Percentiles rank a stretch among this genome's conserved stretches.
These are phyloP conservation scores for Steinernema carpocapsae DNA, from an alignment of 2,888 invertebrate genomes.

Conservation along the genomic window DNA sequence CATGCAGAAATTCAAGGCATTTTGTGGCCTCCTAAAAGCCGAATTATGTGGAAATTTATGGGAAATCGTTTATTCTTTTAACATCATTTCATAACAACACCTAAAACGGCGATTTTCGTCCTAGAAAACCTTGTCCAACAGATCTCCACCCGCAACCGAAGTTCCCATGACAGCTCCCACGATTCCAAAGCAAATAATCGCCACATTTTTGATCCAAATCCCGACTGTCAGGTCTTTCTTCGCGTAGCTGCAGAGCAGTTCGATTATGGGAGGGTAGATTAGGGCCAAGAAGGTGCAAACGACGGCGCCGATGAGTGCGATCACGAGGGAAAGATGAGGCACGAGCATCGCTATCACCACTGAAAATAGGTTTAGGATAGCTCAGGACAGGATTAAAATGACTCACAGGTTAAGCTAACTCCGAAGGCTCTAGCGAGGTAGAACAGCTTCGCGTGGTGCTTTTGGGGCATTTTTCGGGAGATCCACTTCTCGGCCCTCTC, in stretches of 20 bases:
- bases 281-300: conserved; percentile 85
- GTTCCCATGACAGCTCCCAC: conserved; percentile 65
- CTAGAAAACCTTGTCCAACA: too few species aligned
- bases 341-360: conserved; percentile 82
- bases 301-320: conserved; percentile 86
- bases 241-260: conserved; percentile 52
- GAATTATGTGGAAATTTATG: too few species aligned
- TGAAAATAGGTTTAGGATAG: conserved; percentile 61
- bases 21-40: too few species aligned
- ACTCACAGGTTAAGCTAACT: background rate
- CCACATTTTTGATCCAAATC: conserved; percentile 55
- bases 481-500: conserved; percentile 1
- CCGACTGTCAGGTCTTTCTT: conserved; percentile 39
- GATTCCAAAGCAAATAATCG: conserved; percentile 57
- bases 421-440: background rate
- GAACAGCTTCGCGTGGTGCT: too few species aligned
- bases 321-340: conserved; percentile 84
- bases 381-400: background rate
- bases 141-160: conserved; percentile 31
- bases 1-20: too few species aligned
- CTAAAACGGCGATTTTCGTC: too few species aligned
- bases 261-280: conserved; percentile 72
- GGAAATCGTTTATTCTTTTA: too few species aligned
- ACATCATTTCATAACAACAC: too few species aligned
- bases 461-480: background rate